Evolutionary conservation across 2,113 vertebrate genomes (phyloP), one percentile per base, ranked within the genome.

Genomic region (Oplegnathus fasciatus): DNA sequence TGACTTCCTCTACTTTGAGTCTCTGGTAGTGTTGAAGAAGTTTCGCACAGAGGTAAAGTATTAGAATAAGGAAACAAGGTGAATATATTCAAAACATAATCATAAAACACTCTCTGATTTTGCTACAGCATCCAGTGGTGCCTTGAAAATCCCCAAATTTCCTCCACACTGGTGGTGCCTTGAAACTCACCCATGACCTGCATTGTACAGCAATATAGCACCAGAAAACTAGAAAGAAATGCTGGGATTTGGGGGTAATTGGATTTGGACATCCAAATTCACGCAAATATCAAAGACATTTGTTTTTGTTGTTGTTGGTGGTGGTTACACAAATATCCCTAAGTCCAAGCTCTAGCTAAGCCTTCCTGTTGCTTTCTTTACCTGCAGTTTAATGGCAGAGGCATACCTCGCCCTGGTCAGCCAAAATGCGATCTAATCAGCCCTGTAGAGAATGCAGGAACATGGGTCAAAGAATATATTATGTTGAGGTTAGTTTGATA

Each of bases 1-100:
- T 0, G 98, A 99, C 84, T 99, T 99, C 90, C 96, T 99, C 83
- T 98, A 97, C 91, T 97, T 97, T 0, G 98, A 99, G 92, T 98
- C 98, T 26, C 94, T 99, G 83, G 94, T 95, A 10, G 94, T 99
- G 60, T 91, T 99, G 88, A 97, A 95, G 93, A 97, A 97, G 67
- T 95, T 98, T 22, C 97, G 98, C 69, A 94, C 97, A 0, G 96
- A 98, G 97, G 98, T 99, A 94, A 74, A 34, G 65, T 73, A 48
- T 55, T 22, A 28, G 0, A 68, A 70, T 54, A 3, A 57, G 14
- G n/a, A 40, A 50, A 37, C 3, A 32, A 22, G 24, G 28, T 28
- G 4, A n/a, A 18, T 32, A n/a, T 52, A 26, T 26, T 55, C 15
- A 24, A 67, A 37, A 75, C 52, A 40, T 26, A 37, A 15, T 28